These are phyloP conservation scores for Willowsia nigromaculata DNA, from an alignment of 2,888 invertebrate species.

Conservation along the genomic window DNA sequence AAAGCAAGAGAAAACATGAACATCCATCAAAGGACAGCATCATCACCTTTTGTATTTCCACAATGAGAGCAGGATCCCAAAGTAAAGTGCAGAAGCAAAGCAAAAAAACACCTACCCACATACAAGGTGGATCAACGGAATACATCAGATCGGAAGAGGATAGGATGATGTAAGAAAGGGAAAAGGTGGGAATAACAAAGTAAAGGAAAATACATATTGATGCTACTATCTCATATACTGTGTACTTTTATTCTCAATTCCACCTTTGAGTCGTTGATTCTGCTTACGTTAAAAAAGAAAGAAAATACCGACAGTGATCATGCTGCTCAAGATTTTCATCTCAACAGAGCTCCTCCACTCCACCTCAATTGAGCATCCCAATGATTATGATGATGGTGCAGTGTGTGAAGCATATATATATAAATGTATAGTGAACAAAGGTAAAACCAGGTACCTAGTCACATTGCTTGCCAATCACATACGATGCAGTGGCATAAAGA, in stretches of 20 bases:
- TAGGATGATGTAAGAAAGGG: slow-evolving; percentile 1
- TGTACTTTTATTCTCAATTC: background rate
- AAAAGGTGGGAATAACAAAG: slow-evolving; percentile 29
- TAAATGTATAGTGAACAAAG: background rate
- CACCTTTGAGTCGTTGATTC: background rate
- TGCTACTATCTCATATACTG: background rate
- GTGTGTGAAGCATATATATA: background rate
- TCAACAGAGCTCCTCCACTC: background rate
- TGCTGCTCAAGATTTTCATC: background rate
- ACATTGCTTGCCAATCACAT: slow-evolving; percentile 46
- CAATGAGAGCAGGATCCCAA: background rate
- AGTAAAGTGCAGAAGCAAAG: slow-evolving; percentile 8
- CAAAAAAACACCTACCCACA: background rate
- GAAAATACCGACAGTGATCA: slow-evolving; percentile 1
- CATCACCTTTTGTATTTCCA: slow-evolving; percentile 47
- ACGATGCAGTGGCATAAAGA: background rate
- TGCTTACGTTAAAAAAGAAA: background rate
- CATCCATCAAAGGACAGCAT: slow-evolving; percentile 62
- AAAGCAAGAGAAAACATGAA: slow-evolving; percentile 39
- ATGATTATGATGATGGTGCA: background rate
- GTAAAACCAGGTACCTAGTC: background rate
- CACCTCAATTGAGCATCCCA: slow-evolving; percentile 14
- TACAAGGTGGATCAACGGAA: slow-evolving; percentile 30
- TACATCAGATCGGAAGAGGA: background rate
- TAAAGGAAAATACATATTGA: background rate